A percentile compares a stretch with the other conserved stretches of the same genome.
phyloP scores from a whole-genome alignment of 35 echinoderm and acorn worm genomes.

The Amphiura filiformis region DNA sequence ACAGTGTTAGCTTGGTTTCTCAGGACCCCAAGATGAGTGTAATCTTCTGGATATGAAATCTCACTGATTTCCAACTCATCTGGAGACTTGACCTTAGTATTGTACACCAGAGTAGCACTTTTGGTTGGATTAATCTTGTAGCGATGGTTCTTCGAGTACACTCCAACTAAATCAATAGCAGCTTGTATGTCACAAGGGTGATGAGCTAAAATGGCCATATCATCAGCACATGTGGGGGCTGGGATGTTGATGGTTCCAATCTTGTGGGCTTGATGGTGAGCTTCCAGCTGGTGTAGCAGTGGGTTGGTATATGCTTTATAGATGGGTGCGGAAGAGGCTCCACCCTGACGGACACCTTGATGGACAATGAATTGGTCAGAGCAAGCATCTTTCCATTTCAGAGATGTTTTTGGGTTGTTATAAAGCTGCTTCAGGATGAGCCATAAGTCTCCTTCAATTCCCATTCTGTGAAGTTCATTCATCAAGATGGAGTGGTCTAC shows the following conservation, averaged over 20 bases:
- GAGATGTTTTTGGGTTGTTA: not conserved
- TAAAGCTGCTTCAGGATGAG: not conserved
- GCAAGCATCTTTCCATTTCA: not conserved
- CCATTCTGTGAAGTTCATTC: not conserved
- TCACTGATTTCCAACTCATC: not conserved
- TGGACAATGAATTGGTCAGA: not conserved
- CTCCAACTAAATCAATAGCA: not conserved
- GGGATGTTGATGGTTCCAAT: conserved; percentile 1
- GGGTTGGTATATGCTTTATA: not conserved
- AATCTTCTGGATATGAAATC: not conserved
- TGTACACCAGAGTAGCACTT: not conserved
- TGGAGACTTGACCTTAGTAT: not conserved
- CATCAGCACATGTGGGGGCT: too few relatives aligned
- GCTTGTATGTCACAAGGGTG: not conserved
- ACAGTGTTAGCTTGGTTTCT: not conserved
- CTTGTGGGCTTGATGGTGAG: not conserved
- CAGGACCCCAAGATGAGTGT: not conserved
- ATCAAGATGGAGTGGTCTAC: not conserved
- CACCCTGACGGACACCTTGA: not conserved
- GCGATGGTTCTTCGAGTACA: too few relatives aligned
- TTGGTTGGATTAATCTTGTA: not conserved
- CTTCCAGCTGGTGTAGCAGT: too few relatives aligned
- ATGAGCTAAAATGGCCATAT: too few relatives aligned
- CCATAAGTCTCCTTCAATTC: not conserved
- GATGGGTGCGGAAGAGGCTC: not conserved